phyloP scores from a whole-genome alignment of 2,113 vertebrate genomes.

The Ochotona princeps region DNA sequence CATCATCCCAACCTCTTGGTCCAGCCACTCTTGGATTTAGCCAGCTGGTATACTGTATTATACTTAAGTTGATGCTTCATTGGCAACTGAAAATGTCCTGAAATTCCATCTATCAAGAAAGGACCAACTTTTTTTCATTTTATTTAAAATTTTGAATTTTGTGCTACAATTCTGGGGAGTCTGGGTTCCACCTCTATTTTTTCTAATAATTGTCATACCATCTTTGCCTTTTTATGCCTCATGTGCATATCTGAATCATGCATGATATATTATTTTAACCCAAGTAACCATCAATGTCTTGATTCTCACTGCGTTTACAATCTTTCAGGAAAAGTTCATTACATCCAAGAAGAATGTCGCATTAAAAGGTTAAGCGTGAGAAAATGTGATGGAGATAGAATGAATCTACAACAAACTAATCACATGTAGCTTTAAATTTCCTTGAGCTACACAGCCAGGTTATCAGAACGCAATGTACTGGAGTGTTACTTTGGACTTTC shows the following conservation, averaged over 20 bases:
- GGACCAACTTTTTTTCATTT: background rate
- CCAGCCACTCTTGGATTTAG: background rate
- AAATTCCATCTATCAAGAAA: background rate
- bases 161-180: too few species aligned
- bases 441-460: background rate
- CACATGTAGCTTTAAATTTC: constrained; percentile 17
- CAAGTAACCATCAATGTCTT: background rate
- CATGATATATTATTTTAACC: background rate
- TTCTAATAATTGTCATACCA: background rate
- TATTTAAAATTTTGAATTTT: too few species aligned
- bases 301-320: constrained; percentile 1
- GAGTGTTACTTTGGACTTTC: constrained; percentile 46
- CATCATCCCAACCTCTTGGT: background rate
- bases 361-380: background rate
- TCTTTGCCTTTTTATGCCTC: background rate
- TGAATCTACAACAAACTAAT: background rate
- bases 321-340: background rate
- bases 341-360: background rate
- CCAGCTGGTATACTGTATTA: background rate
- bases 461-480: constrained; percentile 11
- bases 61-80: constrained; percentile 2
- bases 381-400: background rate
- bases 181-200: background rate
- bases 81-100: constrained; percentile 10
- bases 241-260: background rate